These are phyloP conservation scores for Cerastis leucographa DNA, from an alignment of 2,888 invertebrate genomes.

Conservation along the genomic window DNA sequence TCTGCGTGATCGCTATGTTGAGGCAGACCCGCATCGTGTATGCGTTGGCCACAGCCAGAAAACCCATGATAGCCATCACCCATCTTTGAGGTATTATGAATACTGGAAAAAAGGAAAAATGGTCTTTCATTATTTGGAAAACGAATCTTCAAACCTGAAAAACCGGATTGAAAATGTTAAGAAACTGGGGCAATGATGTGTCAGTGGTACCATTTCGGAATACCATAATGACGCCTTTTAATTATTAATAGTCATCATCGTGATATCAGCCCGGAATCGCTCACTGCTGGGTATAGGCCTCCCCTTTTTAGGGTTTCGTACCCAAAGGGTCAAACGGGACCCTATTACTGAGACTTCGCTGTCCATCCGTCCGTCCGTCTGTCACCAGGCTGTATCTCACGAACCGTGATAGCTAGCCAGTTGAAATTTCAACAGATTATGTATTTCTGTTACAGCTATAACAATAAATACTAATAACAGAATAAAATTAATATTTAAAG, in stretches of 20 bases:
- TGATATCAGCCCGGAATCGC: too few relatives aligned
- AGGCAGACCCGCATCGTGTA: constrained; percentile 94
- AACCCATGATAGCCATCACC: constrained; percentile 94
- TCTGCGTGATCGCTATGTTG: constrained; percentile 93
- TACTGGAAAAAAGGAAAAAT: constrained; percentile 81
- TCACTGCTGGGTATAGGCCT: too few relatives aligned
- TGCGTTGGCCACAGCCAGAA: constrained; percentile 93
- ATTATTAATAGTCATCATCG: background rate
- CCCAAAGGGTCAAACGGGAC: too few relatives aligned
- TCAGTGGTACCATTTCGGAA: background rate
- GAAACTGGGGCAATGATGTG: background rate
- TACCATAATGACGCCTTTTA: background rate
- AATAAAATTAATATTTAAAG: too few relatives aligned
- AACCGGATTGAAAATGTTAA: background rate
- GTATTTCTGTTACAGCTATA: too few relatives aligned
- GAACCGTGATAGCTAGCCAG: too few relatives aligned
- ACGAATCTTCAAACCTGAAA: background rate
- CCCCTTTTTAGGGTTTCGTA: too few relatives aligned
- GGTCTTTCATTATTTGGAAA: background rate
- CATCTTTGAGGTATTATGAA: constrained; percentile 93
- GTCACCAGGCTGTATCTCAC: too few relatives aligned
- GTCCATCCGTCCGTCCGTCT: too few relatives aligned
- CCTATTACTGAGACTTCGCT: too few relatives aligned
- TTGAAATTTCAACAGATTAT: too few relatives aligned
- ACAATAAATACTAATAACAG: too few relatives aligned